phyloP scores from a whole-genome alignment of 2,797 vertebrate species.

The Arrhamphus sclerolepis region DNA sequence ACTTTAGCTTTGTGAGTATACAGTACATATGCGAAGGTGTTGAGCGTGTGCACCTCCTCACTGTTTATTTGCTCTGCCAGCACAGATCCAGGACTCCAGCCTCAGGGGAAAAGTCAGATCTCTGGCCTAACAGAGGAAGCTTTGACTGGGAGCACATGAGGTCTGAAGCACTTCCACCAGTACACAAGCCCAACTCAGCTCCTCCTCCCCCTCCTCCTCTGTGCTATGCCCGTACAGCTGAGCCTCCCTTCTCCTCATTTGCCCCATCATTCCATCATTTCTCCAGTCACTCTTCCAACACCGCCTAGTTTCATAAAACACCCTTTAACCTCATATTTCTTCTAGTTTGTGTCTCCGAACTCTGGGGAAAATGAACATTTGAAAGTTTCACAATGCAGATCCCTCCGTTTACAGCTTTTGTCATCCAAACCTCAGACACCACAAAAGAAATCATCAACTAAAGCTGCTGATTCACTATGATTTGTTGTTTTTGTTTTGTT shows the following conservation, averaged over 20 bases:
- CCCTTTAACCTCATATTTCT: constrained; percentile 9
- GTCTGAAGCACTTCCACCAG: constrained; percentile 62
- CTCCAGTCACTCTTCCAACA: constrained; percentile 14
- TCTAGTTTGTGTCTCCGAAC: neutral
- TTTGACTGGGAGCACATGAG: constrained; percentile 71
- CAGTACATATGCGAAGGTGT: constrained; percentile 72
- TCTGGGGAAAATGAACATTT: neutral
- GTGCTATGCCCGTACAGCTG: constrained; percentile 29
- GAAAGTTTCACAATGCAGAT: neutral
- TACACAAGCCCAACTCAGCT: constrained; percentile 33
- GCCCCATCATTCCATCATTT: constrained; percentile 32
- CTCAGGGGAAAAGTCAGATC: constrained; percentile 73
- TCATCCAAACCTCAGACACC: constrained; percentile 39
- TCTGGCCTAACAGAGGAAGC: constrained; percentile 65
- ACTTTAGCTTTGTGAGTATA: constrained; percentile 50
- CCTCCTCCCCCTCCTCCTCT: constrained; percentile 4
- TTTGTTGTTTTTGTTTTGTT: constrained; percentile 8
- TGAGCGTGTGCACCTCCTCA: constrained; percentile 56
- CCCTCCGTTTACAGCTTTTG: neutral
- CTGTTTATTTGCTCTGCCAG: constrained; percentile 80
- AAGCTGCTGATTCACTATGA: constrained; percentile 24
- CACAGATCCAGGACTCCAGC: constrained; percentile 73
- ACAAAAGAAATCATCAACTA: constrained; percentile 25
- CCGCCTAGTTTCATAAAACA: neutral
- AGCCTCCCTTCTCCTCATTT: constrained; percentile 32